Conservation (phyloP, 2,888 invertebrate species). For the Mallateleia sp. region DNA sequence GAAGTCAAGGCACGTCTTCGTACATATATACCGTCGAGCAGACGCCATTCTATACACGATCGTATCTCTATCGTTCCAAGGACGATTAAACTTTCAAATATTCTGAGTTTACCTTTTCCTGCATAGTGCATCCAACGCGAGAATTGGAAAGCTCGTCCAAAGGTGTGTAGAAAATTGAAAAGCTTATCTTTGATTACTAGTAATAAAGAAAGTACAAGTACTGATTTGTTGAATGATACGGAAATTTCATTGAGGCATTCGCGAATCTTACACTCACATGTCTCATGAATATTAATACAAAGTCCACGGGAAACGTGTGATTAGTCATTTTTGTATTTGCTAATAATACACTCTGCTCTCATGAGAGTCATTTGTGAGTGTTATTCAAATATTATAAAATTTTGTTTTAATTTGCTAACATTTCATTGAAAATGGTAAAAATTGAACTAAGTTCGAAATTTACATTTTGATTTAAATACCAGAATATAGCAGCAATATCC, state of each 20-base stretch:
- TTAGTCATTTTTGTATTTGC: conserved; percentile 54
- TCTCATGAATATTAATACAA: conserved; percentile 53
- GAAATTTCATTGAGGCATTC: too few relatives aligned
- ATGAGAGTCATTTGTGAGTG: conserved; percentile 3
- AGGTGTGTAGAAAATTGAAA: conserved; percentile 62
- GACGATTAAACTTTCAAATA: conserved; percentile 83
- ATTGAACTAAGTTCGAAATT: too few relatives aligned
- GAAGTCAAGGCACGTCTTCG: conserved; percentile 67
- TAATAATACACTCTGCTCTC: conserved; percentile 11
- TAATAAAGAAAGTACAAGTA: conserved; percentile 49
- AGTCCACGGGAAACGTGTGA: conserved; percentile 31
- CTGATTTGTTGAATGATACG: too few relatives aligned
- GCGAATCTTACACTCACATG: too few relatives aligned
- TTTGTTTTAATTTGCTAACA: too few relatives aligned
- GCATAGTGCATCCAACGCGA: conserved; percentile 40
- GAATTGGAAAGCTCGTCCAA: conserved; percentile 65
- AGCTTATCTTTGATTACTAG: conserved; percentile 65
- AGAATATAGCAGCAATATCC: too few relatives aligned
- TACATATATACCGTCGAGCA: conserved; percentile 37
- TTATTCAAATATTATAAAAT: conserved; percentile 53
- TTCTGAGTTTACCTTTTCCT: conserved; percentile 71
- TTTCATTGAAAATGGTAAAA: too few relatives aligned
- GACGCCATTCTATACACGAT: conserved; percentile 72
- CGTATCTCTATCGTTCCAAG: conserved; percentile 65
- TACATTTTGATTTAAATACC: too few relatives aligned